Conservation (phyloP, 2,888 invertebrate genomes). For the Drosophila anomelani region DNA sequence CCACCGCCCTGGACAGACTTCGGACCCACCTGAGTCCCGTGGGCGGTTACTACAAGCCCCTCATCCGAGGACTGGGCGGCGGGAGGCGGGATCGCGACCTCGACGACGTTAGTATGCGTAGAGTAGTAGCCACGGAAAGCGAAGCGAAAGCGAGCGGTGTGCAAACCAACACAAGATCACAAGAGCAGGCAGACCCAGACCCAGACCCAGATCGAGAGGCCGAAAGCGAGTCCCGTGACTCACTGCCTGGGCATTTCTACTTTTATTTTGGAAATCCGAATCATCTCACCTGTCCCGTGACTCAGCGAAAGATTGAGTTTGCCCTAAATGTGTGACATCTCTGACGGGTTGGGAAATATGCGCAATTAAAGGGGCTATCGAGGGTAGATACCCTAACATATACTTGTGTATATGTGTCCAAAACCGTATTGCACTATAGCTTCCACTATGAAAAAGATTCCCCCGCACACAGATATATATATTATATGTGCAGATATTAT, state of each 20-base stretch:
- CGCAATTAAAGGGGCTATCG: conserved; percentile 24
- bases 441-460: conserved; percentile 47
- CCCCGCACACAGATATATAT: conserved; percentile 20
- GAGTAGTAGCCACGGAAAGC: conserved; percentile 6
- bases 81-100: conserved; percentile 74
- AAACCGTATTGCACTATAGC: conserved; percentile 26
- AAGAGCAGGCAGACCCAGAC: conserved; percentile 10
- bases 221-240: conserved; percentile 47
- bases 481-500: conserved; percentile 29
- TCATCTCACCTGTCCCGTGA: conserved; percentile 69
- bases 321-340: conserved; percentile 67
- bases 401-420: neutral
- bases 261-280: conserved; percentile 28
- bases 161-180: conserved; percentile 59
- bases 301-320: conserved; percentile 58
- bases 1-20: conserved; percentile 83
- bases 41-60: conserved; percentile 84
- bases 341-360: conserved; percentile 29
- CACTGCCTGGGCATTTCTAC: conserved; percentile 39
- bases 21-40: conserved; percentile 84
- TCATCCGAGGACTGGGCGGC: conserved; percentile 82
- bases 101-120: conserved; percentile 82
- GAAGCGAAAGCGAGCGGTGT: conserved; percentile 30
- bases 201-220: conserved; percentile 16
- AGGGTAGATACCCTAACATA: conserved; percentile 9